phyloP scores from a whole-genome alignment of 2,113 vertebrate species.

The Nothoprocta pentlandii region DNA sequence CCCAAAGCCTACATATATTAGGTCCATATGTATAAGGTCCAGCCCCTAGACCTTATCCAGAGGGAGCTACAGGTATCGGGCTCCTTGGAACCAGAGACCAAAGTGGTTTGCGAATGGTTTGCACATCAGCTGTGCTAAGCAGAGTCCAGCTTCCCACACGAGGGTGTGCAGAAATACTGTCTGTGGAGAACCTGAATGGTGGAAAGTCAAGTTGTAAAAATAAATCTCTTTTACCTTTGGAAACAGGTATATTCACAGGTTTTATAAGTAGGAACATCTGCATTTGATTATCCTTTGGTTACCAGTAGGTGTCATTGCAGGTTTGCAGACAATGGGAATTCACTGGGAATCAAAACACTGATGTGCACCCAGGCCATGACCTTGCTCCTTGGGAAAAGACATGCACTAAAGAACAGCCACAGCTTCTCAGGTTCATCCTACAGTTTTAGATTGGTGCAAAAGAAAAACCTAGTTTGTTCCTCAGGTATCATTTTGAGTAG shows the following conservation, averaged over 20 bases:
- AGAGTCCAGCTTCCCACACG: neutral
- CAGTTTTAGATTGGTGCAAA: neutral
- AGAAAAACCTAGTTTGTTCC: neutral
- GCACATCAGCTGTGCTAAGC: neutral
- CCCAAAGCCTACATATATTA: neutral
- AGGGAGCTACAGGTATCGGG: neutral
- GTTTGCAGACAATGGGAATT: slow-evolving; percentile 16
- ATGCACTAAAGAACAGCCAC: neutral
- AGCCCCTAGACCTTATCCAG: no score
- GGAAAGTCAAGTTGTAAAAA: accelerated
- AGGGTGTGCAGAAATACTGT: neutral
- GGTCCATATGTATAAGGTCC: neutral
- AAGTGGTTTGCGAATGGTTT: neutral
- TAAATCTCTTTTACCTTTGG: accelerated
- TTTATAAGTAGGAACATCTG: neutral
- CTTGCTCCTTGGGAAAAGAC: neutral
- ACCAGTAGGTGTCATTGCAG: slow-evolving; percentile 69
- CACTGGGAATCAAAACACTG: neutral
- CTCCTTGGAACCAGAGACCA: neutral
- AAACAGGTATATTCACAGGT: neutral
- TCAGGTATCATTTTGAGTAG: neutral
- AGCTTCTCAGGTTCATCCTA: neutral
- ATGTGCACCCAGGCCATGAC: neutral
- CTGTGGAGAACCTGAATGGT: neutral
- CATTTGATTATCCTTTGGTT: neutral